Evolutionary conservation across 1,140 invertebrate genomes (phyloP).

Genomic region (Coelopa frigida): DNA sequence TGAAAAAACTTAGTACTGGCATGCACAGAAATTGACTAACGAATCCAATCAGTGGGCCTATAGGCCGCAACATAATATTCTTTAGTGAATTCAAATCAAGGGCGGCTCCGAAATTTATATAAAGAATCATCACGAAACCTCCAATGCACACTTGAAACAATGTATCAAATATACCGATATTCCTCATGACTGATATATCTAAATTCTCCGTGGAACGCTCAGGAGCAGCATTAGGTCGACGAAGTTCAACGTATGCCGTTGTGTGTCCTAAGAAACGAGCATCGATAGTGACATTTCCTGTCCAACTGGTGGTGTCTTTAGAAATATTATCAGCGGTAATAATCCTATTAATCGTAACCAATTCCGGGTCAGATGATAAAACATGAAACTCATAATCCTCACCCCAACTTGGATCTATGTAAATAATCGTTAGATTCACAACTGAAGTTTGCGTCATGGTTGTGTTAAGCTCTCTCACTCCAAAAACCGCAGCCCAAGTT

Average conservation of each 20-base stretch:
- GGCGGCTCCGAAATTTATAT: slow-evolving; percentile 88
- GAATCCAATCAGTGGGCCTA: slow-evolving; percentile 74
- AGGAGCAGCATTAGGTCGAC: neutral
- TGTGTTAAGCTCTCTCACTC: slow-evolving; percentile 8
- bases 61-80: slow-evolving; percentile 61
- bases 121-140: slow-evolving; percentile 70
- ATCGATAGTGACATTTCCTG: slow-evolving; percentile 11
- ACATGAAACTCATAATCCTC: slow-evolving; percentile 6
- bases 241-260: slow-evolving; percentile 14
- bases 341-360: slow-evolving; percentile 2
- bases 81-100: slow-evolving; percentile 67
- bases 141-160: slow-evolving; percentile 70
- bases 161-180: slow-evolving; percentile 57
- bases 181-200: slow-evolving; percentile 54
- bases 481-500: slow-evolving; percentile 10
- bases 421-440: slow-evolving; percentile 2
- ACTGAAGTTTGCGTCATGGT: slow-evolving; percentile 8
- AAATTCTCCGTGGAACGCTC: slow-evolving; percentile 36
- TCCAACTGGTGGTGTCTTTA: neutral
- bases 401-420: slow-evolving; percentile 6
- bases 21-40: slow-evolving; percentile 79
- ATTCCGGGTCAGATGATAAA: neutral
- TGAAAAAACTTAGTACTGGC: slow-evolving; percentile 75
- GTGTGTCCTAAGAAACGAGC: slow-evolving; percentile 17
- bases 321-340: neutral